These are phyloP conservation scores for Scopus umbretta DNA, from an alignment of 2,113 vertebrate species.

Conservation along the genomic window DNA sequence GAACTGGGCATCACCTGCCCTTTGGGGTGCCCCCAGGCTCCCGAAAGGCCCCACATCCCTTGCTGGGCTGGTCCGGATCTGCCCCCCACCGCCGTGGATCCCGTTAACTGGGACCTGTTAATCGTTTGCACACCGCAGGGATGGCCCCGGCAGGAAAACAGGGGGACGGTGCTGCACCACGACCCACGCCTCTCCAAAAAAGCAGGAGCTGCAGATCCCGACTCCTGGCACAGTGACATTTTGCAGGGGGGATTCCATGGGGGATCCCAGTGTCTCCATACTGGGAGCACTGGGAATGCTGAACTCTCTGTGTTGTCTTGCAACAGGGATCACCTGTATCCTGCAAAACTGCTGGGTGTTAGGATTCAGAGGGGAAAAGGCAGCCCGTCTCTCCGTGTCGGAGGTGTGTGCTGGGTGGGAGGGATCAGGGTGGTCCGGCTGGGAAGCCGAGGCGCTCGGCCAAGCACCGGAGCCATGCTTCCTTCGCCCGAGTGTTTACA, in stretches of 20 bases:
- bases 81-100: rapidly evolving
- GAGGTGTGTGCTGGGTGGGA: not conserved
- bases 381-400: rapidly evolving
- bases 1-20: rapidly evolving
- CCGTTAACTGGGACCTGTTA: not conserved
- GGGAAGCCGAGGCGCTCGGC: not conserved
- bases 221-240: rapidly evolving
- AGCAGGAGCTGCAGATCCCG: not conserved
- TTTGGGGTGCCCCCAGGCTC: no score
- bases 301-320: rapidly evolving
- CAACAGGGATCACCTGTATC: not conserved
- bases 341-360: not conserved
- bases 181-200: rapidly evolving
- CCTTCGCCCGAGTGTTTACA: rapidly evolving
- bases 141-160: rapidly evolving
- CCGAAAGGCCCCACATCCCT: rapidly evolving
- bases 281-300: not conserved
- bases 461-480: not conserved
- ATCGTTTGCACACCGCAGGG: not conserved
- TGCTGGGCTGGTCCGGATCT: not conserved
- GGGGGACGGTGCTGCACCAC: not conserved
- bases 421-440: rapidly evolving
- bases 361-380: not conserved
- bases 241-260: no score
- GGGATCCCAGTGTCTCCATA: not conserved